phyloP scores from a whole-genome alignment of 2,888 invertebrate species.

The Galeopsomyia nigrocyanea region DNA sequence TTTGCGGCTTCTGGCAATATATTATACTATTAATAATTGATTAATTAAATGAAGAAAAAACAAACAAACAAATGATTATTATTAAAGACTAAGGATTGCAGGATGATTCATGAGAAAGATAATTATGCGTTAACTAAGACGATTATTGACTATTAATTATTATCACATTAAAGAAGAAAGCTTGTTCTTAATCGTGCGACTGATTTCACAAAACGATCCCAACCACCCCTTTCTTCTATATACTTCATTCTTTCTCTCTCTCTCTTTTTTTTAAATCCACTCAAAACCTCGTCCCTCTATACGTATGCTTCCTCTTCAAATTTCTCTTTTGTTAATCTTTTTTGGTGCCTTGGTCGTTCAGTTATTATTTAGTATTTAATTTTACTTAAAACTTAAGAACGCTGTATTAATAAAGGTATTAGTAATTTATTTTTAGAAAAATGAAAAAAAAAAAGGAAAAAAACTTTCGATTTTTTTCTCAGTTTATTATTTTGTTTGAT shows the following conservation, averaged over 20 bases:
- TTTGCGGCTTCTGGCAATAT: constrained; percentile 50
- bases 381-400: no score
- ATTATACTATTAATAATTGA: constrained; percentile 48
- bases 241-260: not conserved
- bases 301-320: no score
- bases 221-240: not conserved
- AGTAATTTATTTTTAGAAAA: no score
- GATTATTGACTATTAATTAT: constrained; percentile 50
- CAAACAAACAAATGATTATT: constrained; percentile 42
- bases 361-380: no score
- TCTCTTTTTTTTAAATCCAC: no score
- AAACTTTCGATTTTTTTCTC: no score
- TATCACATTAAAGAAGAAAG: constrained; percentile 49
- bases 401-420: no score
- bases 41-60: constrained; percentile 34
- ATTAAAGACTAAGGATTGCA: constrained; percentile 49
- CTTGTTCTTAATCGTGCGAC: constrained; percentile 47
- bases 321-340: no score
- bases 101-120: constrained; percentile 49
- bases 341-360: no score
- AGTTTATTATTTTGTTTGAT: no score
- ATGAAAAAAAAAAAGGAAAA: no score
- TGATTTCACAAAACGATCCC: constrained; percentile 18
- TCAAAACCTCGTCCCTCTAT: no score
- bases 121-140: constrained; percentile 47